phyloP scores from a whole-genome alignment of 1,140 invertebrate species.

The Trichomalopsis sarcophagae region DNA sequence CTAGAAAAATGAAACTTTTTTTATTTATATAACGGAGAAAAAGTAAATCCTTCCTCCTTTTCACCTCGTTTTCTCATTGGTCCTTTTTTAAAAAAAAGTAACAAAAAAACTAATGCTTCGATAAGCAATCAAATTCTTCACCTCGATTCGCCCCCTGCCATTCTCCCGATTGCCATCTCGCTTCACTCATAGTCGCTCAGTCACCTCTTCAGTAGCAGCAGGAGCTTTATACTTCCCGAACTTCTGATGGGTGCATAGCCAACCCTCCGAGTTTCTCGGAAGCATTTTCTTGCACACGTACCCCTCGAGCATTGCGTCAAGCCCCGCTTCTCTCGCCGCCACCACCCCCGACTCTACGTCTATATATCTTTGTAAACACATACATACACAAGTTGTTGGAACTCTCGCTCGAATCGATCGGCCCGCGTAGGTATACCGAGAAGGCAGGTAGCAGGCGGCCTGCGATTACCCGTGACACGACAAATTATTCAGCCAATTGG shows the following conservation, averaged over 20 bases:
- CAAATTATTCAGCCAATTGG: slow-evolving; percentile 41
- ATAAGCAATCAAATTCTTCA: background rate
- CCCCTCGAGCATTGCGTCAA: background rate
- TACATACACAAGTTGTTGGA: background rate
- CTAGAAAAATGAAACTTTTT: background rate
- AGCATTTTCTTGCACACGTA: slow-evolving; percentile 8
- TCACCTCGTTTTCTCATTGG: no score
- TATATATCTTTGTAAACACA: background rate
- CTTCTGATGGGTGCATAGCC: background rate
- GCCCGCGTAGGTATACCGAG: slow-evolving; percentile 7
- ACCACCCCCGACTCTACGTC: background rate
- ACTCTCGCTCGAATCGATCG: slow-evolving; percentile 14
- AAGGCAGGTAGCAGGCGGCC: slow-evolving; percentile 6
- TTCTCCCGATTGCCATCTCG: background rate
- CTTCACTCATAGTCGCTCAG: background rate
- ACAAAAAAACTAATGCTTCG: background rate
- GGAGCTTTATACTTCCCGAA: background rate
- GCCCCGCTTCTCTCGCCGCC: no score
- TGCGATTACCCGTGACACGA: slow-evolving; percentile 40
- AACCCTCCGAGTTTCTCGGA: background rate
- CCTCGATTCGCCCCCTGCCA: no score
- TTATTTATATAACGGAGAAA: no score
- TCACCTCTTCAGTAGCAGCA: background rate
- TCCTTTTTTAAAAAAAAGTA: no score
- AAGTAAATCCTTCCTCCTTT: no score